Conservation (phyloP, 2,113 vertebrate genomes). For the Gymnorhina tibicen region DNA sequence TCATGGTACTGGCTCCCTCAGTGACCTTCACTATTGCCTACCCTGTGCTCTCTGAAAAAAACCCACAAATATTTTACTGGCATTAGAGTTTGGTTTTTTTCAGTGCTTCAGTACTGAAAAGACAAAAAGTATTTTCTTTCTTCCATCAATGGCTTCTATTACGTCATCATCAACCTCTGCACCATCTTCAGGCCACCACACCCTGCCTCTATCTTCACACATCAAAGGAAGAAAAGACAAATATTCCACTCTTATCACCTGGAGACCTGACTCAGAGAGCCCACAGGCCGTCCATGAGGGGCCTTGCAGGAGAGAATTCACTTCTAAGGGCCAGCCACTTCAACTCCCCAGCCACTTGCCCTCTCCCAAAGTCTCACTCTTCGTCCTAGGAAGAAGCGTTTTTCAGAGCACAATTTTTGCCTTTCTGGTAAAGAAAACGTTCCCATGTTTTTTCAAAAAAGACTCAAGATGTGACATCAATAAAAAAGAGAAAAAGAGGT, state of each 20-base stretch:
- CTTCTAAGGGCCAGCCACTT: background rate
- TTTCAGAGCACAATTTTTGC: background rate
- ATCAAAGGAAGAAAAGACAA: background rate
- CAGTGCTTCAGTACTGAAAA: background rate
- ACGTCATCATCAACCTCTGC: background rate
- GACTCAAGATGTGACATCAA: background rate
- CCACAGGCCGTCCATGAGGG: rapidly evolving
- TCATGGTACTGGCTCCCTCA: background rate
- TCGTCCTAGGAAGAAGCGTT: background rate
- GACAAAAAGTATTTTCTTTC: background rate
- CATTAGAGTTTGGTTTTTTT: background rate
- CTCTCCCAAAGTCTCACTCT: background rate
- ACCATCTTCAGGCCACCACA: background rate
- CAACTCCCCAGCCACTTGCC: background rate
- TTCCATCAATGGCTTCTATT: background rate
- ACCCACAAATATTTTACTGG: background rate
- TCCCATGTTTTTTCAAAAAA: background rate
- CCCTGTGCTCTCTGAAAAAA: background rate
- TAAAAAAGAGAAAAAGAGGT: background rate
- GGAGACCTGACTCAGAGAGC: background rate
- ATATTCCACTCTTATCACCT: background rate
- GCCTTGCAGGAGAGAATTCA: background rate
- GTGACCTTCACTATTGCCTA: background rate
- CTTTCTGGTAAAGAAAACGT: background rate
- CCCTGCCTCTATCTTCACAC: background rate